phyloP scores from a whole-genome alignment of 2,797 vertebrate genomes.

The Cuculus canorus region DNA sequence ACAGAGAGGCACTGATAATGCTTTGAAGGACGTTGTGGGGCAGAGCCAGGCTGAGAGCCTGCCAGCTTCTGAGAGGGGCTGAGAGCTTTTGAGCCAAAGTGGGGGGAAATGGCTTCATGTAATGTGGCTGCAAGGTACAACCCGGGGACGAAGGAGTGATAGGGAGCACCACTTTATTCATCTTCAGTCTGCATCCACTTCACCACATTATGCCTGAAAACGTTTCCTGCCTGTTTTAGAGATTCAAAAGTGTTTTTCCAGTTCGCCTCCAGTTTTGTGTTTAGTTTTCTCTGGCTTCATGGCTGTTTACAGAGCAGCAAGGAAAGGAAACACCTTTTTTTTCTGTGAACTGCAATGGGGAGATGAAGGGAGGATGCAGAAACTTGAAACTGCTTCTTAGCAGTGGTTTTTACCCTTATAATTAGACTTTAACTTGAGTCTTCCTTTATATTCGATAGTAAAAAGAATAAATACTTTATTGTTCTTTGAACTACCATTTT shows the following conservation, averaged over 20 bases:
- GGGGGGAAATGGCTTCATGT: neutral
- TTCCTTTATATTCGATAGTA: conserved; percentile 20
- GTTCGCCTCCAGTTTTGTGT: neutral
- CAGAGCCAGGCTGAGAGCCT: neutral
- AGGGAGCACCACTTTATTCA: neutral
- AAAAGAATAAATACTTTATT: conserved; percentile 44
- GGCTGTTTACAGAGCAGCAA: neutral
- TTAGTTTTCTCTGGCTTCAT: neutral
- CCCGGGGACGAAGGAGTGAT: neutral
- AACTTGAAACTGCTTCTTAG: conserved; percentile 16
- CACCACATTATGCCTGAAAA: neutral
- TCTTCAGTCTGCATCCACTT: neutral
- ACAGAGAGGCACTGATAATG: neutral
- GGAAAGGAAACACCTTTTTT: neutral
- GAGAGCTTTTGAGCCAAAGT: neutral
- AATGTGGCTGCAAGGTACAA: neutral
- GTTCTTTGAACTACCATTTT: conserved; percentile 54
- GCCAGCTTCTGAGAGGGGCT: neutral
- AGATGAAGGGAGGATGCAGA: conserved; percentile 4
- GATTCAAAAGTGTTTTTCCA: neutral
- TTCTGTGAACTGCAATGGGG: neutral
- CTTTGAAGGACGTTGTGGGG: neutral
- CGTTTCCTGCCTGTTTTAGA: neutral
- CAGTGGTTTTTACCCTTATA: neutral
- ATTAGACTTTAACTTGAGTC: neutral